Conservation (phyloP, 2,888 invertebrate species). For the Tenthredo notha region DNA sequence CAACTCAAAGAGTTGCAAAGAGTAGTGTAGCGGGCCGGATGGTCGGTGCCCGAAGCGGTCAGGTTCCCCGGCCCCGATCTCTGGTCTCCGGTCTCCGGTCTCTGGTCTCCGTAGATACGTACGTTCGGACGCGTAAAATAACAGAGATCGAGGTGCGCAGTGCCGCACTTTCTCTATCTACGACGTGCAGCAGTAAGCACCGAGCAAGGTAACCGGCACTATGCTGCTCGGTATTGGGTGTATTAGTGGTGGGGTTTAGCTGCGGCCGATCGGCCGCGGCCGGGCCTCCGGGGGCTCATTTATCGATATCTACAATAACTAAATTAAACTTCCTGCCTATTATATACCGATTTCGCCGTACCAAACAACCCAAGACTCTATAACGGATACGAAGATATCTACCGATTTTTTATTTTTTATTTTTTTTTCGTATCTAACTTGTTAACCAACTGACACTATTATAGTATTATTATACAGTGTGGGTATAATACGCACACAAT, state of each 20-base stretch:
- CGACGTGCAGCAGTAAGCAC: slow-evolving; percentile 15
- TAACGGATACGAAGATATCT: background rate
- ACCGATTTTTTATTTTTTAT: background rate
- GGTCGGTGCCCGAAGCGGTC: slow-evolving; percentile 24
- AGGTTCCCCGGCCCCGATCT: slow-evolving; percentile 29
- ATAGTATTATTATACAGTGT: background rate
- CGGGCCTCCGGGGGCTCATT: slow-evolving; percentile 6
- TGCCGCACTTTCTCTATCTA: slow-evolving; percentile 51
- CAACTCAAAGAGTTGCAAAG: slow-evolving; percentile 5
- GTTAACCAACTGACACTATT: slow-evolving; percentile 2
- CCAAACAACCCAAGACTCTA: background rate
- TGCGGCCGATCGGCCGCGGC: background rate
- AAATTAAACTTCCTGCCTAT: slow-evolving; percentile 41
- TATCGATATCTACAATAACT: slow-evolving; percentile 40
- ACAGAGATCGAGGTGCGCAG: slow-evolving; percentile 40
- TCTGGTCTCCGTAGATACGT: background rate
- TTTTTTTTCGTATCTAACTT: background rate
- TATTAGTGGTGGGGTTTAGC: background rate
- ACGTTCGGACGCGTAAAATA: slow-evolving; percentile 34
- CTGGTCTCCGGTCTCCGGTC: slow-evolving; percentile 7
- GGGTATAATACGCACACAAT: background rate
- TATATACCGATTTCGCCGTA: slow-evolving; percentile 7
- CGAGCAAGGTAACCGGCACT: slow-evolving; percentile 21
- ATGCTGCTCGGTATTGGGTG: slow-evolving; percentile 8
- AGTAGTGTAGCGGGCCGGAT: slow-evolving; percentile 7